Percentiles rank a stretch among this genome's conserved stretches.
Evolutionary conservation across 2,797 vertebrate genomes (phyloP).

Genomic region (Loriculus beryllinus): DNA sequence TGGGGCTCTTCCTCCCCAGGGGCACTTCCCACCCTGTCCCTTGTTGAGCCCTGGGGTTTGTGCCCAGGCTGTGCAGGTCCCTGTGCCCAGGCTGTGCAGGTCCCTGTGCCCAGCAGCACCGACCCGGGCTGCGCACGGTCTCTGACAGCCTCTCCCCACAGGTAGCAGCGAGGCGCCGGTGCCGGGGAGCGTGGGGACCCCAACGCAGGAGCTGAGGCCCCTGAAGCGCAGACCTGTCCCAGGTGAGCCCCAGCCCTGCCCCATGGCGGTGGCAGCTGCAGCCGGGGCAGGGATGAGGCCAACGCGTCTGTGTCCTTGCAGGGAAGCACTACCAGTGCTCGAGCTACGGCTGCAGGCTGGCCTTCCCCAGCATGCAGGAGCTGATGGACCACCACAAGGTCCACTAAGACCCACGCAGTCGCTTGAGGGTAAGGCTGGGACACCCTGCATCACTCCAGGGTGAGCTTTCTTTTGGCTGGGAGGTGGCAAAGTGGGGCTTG

Average conservation of each 20-base stretch:
- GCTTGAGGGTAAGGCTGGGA: constrained; percentile 79
- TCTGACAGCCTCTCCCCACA: not conserved
- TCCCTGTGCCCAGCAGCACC: not conserved
- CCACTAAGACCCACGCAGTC: constrained; percentile 87
- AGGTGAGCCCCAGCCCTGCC: constrained; percentile 41
- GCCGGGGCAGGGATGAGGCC: not conserved
- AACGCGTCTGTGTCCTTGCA: constrained; percentile 23
- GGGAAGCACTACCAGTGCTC: constrained; percentile 82
- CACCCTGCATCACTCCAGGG: accelerated
- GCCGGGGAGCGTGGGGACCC: not conserved
- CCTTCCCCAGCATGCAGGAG: constrained; percentile 78
- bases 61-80: not conserved
- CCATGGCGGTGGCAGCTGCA: not conserved
- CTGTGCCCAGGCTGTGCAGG: not conserved
- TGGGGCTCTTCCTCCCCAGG: not conserved
- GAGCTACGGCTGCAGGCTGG: constrained; percentile 84
- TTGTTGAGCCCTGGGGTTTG: no score
- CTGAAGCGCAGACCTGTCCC: constrained; percentile 54
- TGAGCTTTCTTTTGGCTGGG: not conserved
- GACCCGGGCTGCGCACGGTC: not conserved
- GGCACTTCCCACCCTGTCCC: not conserved
- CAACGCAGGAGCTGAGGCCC: constrained; percentile 33
- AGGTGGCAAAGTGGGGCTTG: not conserved
- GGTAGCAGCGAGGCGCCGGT: not conserved
- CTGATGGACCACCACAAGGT: constrained; percentile 84